Evolutionary conservation across 2,797 vertebrate genomes (phyloP), one percentile per base, ranked within the genome.

Genomic region (Knipowitschia caucasica): DNA sequence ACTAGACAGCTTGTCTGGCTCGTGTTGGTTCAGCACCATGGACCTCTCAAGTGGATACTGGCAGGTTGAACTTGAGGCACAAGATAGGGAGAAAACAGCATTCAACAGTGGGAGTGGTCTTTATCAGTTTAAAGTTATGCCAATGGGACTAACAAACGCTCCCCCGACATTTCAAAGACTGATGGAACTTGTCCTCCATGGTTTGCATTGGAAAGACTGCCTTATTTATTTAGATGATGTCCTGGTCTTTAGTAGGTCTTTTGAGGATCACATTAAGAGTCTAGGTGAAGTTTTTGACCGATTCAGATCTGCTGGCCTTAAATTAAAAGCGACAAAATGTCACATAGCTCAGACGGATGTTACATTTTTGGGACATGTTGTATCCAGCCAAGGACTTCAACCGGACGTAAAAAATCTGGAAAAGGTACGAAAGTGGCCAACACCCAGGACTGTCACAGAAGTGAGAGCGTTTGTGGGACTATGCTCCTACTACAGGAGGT

Each of bases 171-270:
- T 58, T 7, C 54, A 64, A 8, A 11, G 43, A 10, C 3, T 53
- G 1, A 47, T 64, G 38, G 29, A 58, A 10, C 24, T 58, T 7
- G 56, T 58, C 9, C 47, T 67, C 2, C 15, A 15, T 9, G 59
- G 60, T 17, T 18, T 72, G 3, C 64, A 60, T 12, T 51, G 47
- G 60, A 50, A 31, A 9, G 36, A 47, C 0, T 61, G 42, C 1
- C 6, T 73, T 8, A 61, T 65, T 20, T 65, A 61, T 14, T 40
- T 56, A 2, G 64, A 61, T 27, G 47, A 61, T 34, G 38, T 61
- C 2, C 36, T 70, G 12, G 23, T 56, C 0, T 53, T 56, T 23
- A 61, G 62, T 31, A 31, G 50, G 8, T 15, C 33, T 33, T 61
- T 47, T 18, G 5, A 27, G 21, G 46, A 56, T 12, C 47, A 65